phyloP scores from a whole-genome alignment of 2,888 invertebrate genomes.

The Nematopogon swammerdamellus region DNA sequence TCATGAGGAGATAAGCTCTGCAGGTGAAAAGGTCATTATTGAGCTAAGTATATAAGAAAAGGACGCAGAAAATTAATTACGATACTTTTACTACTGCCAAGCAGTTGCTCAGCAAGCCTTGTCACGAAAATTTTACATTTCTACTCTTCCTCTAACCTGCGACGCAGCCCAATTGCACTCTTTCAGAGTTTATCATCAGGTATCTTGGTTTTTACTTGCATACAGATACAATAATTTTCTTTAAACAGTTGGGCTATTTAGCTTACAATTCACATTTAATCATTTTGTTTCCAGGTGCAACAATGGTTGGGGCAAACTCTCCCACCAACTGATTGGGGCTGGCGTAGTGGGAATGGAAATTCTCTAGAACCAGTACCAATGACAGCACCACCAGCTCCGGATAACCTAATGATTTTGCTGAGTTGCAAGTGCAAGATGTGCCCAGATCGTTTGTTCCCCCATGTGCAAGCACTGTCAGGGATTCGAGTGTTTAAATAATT shows the following conservation, averaged over 20 bases:
- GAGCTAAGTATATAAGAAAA: neutral
- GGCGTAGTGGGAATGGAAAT: slow-evolving; percentile 1
- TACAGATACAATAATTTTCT: too few species aligned
- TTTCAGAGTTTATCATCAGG: too few species aligned
- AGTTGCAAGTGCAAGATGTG: slow-evolving; percentile 3
- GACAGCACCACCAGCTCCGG: too few species aligned
- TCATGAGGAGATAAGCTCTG: too few species aligned
- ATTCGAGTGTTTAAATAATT: too few species aligned
- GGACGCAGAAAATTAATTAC: neutral
- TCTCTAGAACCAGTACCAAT: slow-evolving; percentile 2
- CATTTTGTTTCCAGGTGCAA: slow-evolving; percentile 2
- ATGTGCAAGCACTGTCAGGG: slow-evolving; percentile 3
- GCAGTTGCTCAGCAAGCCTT: neutral
- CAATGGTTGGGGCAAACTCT: slow-evolving; percentile 2
- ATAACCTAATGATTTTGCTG: slow-evolving; percentile 1
- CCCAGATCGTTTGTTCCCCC: neutral
- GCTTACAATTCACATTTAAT: neutral
- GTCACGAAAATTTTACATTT: neutral
- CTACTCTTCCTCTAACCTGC: too few species aligned
- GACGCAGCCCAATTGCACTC: too few species aligned
- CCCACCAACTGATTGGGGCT: slow-evolving; percentile 1
- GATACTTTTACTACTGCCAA: neutral
- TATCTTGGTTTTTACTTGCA: too few species aligned
- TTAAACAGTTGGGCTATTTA: too few species aligned
- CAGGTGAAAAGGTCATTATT: too few species aligned